These are phyloP conservation scores for Aromia moschata DNA, from an alignment of 2,888 invertebrate genomes.

Conservation along the genomic window DNA sequence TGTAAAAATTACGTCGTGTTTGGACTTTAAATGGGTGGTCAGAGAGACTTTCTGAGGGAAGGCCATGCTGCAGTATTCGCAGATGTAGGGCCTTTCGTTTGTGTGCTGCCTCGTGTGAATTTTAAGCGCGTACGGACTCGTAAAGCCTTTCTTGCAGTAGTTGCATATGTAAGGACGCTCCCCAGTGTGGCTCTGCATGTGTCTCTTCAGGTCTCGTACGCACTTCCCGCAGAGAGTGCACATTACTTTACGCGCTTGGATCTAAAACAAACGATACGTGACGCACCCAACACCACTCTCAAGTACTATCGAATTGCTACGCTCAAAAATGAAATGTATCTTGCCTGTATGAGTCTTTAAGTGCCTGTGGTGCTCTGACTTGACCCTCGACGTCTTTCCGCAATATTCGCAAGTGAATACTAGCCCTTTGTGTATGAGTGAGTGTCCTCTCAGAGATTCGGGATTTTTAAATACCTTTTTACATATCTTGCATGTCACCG, in stretches of 20 bases:
- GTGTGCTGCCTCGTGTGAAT: conserved; percentile 53
- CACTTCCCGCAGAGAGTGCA: conserved; percentile 53
- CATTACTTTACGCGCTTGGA: conserved; percentile 51
- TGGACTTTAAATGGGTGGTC: conserved; percentile 51
- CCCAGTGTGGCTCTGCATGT: conserved; percentile 53
- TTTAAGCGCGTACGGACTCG: conserved; percentile 51
- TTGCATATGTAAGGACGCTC: conserved; percentile 50
- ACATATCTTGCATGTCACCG: conserved; percentile 50
- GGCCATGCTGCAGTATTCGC: conserved; percentile 49
- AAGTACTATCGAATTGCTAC: no score
- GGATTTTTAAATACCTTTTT: conserved; percentile 52
- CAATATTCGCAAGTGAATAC: conserved; percentile 53
- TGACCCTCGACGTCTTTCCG: conserved; percentile 51
- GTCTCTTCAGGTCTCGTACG: conserved; percentile 50
- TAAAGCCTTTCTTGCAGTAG: conserved; percentile 51
- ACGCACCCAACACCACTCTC: no score
- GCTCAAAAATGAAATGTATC: no score
- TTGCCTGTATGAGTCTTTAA: conserved; percentile 50
- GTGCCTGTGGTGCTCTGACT: conserved; percentile 50
- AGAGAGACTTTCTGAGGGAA: conserved; percentile 54
- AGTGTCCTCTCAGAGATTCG: conserved; percentile 53
- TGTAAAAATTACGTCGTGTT: conserved; percentile 39
- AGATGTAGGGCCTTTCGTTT: conserved; percentile 53
- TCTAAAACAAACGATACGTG: conserved; percentile 41
- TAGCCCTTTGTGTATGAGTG: conserved; percentile 48